Percentiles rank a stretch among this genome's conserved stretches.
These are phyloP conservation scores for Geodia barretti DNA, from an alignment of 37 sponge, comb jelly and placozoan species.

Conservation along the genomic window DNA sequence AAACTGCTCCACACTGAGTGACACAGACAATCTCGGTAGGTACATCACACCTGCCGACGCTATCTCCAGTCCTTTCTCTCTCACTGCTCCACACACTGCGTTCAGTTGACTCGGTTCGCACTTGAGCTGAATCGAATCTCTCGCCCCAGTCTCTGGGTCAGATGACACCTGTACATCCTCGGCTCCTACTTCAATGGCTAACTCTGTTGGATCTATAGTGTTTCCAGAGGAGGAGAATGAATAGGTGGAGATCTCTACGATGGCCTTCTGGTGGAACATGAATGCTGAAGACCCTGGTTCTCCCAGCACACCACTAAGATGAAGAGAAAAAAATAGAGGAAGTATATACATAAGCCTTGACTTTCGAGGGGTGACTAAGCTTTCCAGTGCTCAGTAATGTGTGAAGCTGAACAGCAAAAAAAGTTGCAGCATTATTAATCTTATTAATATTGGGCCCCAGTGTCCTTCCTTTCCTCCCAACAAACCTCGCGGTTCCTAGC, in stretches of 20 bases:
- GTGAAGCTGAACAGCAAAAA: no score
- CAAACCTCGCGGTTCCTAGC: no score
- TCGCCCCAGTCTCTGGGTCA: not conserved
- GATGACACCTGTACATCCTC: slow-evolving; percentile 48
- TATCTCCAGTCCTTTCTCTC: slow-evolving; percentile 6
- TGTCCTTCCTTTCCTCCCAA: no score
- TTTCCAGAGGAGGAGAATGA: not conserved
- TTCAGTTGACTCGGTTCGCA: slow-evolving; percentile 36
- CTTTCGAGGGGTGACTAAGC: no score
- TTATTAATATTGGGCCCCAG: no score
- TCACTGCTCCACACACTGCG: slow-evolving; percentile 19
- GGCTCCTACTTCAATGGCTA: slow-evolving; percentile 76
- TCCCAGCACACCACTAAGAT: slow-evolving; percentile 43
- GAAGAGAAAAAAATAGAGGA: not conserved
- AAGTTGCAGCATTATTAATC: no score
- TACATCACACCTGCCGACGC: slow-evolving; percentile 27
- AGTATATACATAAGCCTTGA: no score
- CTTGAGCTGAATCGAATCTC: slow-evolving; percentile 31
- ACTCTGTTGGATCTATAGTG: slow-evolving; percentile 32
- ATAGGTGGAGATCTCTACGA: slow-evolving; percentile 30
- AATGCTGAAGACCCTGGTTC: slow-evolving; percentile 55
- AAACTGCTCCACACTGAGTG: slow-evolving; percentile 14
- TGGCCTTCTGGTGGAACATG: slow-evolving; percentile 51
- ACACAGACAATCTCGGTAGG: slow-evolving; percentile 25
- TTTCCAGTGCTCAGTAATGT: no score